These are phyloP conservation scores for Thalpophila matura DNA, from an alignment of 2,888 invertebrate genomes.

Conservation along the genomic window DNA sequence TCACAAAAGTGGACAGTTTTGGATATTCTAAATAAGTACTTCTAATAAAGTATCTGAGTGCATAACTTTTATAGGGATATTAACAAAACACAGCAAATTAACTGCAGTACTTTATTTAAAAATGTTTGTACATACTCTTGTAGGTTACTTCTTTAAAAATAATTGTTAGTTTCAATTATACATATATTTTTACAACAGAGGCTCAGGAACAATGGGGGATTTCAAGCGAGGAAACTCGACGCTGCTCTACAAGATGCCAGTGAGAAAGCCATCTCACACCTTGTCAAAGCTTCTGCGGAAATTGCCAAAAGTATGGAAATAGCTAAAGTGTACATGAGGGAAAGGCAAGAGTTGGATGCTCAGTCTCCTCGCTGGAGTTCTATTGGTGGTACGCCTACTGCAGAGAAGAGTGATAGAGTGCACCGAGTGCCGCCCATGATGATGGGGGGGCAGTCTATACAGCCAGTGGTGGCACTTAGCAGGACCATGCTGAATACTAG, in stretches of 20 bases:
- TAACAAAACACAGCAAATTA: no score
- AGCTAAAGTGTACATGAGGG: conserved; percentile 76
- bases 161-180: no score
- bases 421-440: conserved; percentile 82
- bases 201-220: conserved; percentile 76
- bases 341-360: conserved; percentile 71
- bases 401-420: conserved; percentile 72
- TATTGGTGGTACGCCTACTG: conserved; percentile 72
- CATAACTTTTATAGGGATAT: no score
- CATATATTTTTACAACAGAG: conserved; percentile 68
- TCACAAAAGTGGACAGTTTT: no score
- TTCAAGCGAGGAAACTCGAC: conserved; percentile 76
- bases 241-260: conserved; percentile 76
- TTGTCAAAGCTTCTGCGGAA: conserved; percentile 81
- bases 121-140: no score
- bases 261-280: conserved; percentile 78
- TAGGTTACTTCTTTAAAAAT: no score
- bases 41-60: no score
- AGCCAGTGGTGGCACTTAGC: conserved; percentile 84
- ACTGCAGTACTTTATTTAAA: no score
- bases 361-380: conserved; percentile 78
- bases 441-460: conserved; percentile 83
- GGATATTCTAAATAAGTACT: no score
- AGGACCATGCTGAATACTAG: conserved; percentile 77
- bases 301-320: conserved; percentile 78